phyloP scores from a whole-genome alignment of 2,888 invertebrate species.

The Aleiodes leptofemur region DNA sequence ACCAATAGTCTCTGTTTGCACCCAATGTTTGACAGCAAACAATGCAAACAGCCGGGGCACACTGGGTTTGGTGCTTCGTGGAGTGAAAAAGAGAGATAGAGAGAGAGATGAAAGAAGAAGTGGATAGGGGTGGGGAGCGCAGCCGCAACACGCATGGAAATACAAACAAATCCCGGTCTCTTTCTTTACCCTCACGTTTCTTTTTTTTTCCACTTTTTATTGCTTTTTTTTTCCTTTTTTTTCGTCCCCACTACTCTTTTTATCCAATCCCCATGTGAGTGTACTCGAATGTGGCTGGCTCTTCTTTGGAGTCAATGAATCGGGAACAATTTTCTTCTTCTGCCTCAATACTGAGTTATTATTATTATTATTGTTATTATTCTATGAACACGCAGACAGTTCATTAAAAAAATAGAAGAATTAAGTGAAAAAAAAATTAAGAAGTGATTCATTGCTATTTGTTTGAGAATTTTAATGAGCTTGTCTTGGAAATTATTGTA shows the following conservation, averaged over 20 bases:
- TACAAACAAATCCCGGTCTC: constrained; percentile 67
- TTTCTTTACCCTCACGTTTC: constrained; percentile 21
- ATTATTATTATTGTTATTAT: too few relatives aligned
- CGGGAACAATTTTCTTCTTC: constrained; percentile 7
- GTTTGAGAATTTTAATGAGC: background rate
- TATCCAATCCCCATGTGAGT: constrained; percentile 20
- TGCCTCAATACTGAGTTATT: background rate
- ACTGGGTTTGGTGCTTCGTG: constrained; percentile 45
- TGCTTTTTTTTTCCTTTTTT: constrained; percentile 28
- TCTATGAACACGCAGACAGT: too few relatives aligned
- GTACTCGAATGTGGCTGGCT: constrained; percentile 17
- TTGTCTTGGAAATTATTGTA: background rate
- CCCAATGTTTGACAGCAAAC: constrained; percentile 73
- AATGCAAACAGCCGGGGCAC: constrained; percentile 66
- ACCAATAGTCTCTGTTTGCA: constrained; percentile 60
- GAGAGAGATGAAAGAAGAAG: constrained; percentile 5
- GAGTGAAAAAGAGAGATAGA: background rate
- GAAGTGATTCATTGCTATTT: background rate
- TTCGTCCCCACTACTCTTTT: background rate
- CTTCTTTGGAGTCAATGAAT: constrained; percentile 37
- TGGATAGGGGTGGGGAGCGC: constrained; percentile 64
- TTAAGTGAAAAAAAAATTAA: background rate
- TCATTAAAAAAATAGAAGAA: too few relatives aligned
- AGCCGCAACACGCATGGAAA: constrained; percentile 65
- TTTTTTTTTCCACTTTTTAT: constrained; percentile 10